Evolutionary conservation across 2,113 vertebrate species (phyloP), one percentile per base, ranked within the genome.

Genomic region (Talpa occidentalis): DNA sequence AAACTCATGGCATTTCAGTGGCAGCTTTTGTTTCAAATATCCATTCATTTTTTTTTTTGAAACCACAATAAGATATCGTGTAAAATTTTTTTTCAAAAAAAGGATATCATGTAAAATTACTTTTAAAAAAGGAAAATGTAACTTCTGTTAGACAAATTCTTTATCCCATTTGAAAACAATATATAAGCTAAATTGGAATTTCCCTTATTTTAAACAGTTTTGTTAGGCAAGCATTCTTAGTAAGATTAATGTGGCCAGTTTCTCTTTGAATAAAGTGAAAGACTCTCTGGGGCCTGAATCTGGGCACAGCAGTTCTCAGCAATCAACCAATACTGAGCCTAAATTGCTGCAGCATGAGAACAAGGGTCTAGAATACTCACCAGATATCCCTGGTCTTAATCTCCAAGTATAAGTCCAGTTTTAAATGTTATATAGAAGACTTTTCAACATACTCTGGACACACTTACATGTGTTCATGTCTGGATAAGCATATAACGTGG

Each of bases 91-190:
- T n/a, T n/a, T n/a, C n/a, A n/a, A 19, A 19, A 19, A 54, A 54
- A 54, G 15, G 17, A 21, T n/a, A n/a, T n/a, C n/a, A 14, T 52
- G 64, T 86, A 28, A 73, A 62, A 85, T 70, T 32, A 21, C 12
- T 54, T 54, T 54, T 54, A 19, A 19, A 19, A 54, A 54, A 54
- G 15, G 17, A 21, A 54, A 54, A 7, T 44, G 14, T 40, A 28
- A 62, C 8, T 1, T 35, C 42, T 74, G 10, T 85, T 35, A 88
- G 35, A 83, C 21, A 59, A 12, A 49, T 15, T 12, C 15, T 56
- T 77, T 88, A 47, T 84, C 12, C 88, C 35, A 64, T 28, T 35
- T 89, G 44, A 40, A 92, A 94, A 77, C 30, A 64, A 81, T n/a
- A 56, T 32, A 89, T 0, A 17, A 74, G 73, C 10, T 60, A 67